These are phyloP conservation scores for Atherinomorus stipes DNA, from an alignment of 2,113 vertebrate species.

Conservation along the genomic window DNA sequence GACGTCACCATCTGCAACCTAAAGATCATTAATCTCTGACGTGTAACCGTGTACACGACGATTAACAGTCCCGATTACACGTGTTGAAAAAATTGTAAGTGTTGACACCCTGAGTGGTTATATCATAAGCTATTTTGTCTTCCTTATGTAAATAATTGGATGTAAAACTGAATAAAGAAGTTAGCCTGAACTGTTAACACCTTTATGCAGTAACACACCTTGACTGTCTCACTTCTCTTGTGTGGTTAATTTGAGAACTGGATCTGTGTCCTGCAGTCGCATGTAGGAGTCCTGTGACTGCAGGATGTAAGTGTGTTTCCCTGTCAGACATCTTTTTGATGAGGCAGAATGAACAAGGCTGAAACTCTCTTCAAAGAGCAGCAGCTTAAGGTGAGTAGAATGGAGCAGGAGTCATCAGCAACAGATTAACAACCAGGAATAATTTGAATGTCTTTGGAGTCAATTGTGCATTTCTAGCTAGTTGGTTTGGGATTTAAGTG, in stretches of 20 bases:
- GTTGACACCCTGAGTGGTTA: too few relatives aligned
- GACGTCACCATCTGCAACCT: too few relatives aligned
- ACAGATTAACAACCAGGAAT: not conserved
- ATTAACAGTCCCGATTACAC: too few relatives aligned
- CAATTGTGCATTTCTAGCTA: not conserved
- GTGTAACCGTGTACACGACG: too few relatives aligned
- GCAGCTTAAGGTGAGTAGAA: slow-evolving; percentile 79
- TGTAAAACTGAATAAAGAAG: slow-evolving; percentile 24
- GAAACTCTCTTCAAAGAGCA: slow-evolving; percentile 75
- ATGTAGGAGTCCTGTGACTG: not conserved
- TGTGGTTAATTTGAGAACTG: slow-evolving; percentile 40
- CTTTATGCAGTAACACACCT: slow-evolving; percentile 25
- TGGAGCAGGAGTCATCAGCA: too few relatives aligned
- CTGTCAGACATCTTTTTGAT: not conserved
- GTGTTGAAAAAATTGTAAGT: too few relatives aligned
- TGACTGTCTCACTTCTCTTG: slow-evolving; percentile 68
- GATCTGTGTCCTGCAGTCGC: not conserved
- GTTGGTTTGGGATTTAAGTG: not conserved
- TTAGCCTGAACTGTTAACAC: slow-evolving; percentile 10
- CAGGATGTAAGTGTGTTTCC: not conserved
- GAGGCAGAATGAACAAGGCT: slow-evolving; percentile 74
- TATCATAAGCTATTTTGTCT: too few relatives aligned
- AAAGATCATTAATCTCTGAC: too few relatives aligned
- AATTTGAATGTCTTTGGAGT: not conserved
- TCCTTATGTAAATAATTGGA: too few relatives aligned